Base-by-base conservation (phyloP, 1,140 invertebrate species). In the Leguminivora glycinivorella region DNA sequence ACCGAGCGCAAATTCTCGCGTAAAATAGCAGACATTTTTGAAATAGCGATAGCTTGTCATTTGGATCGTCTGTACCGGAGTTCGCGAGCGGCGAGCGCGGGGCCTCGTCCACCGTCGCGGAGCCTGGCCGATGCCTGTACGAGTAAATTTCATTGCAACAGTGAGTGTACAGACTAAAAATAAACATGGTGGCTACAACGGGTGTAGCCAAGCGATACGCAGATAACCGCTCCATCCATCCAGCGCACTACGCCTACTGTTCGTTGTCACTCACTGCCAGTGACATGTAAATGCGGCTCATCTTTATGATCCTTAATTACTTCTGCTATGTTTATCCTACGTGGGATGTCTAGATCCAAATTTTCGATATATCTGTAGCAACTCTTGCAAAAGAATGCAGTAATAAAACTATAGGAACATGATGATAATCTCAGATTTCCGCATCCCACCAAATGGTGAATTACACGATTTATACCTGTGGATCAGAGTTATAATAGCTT, bases 161-260 rank as follows among this genome's bases (percentile, higher is more conserved):
- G 82, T 83, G 83, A 88, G 87, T 87, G 84, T 87, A 87, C 79
- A 87, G 75, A 83, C 85, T 88, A 88, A 89, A 90, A 87, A 90
- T 90, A 90, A 87, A 86, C 81, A 82, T 80, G 84, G 81, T 75
- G 75, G 76, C 80, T 80, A 85, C 82, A 87, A 83, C 80, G 80
- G 75, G 81, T 78, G 79, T 83, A 85, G 75, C 82, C 82, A 83
- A 81, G 78, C 87, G 84, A 89, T 89, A 83, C 79, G 77, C 76
- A 83, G 84, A 87, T 87, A 86, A 87, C 82, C 83, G 80, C 80
- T 83, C 68, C 76, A 75, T 80, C 79, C 43, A 68, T 68, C 34
- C 47, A 67, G 47, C 52, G 76, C 80, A 77, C 79, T 75, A 80
- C 76, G 75, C 73, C 75, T 67, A 77, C 77, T 26, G 81, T 79